These are phyloP conservation scores for Ptiloglossa arizonensis DNA, from an alignment of 1,140 invertebrate genomes.

Conservation along the genomic window DNA sequence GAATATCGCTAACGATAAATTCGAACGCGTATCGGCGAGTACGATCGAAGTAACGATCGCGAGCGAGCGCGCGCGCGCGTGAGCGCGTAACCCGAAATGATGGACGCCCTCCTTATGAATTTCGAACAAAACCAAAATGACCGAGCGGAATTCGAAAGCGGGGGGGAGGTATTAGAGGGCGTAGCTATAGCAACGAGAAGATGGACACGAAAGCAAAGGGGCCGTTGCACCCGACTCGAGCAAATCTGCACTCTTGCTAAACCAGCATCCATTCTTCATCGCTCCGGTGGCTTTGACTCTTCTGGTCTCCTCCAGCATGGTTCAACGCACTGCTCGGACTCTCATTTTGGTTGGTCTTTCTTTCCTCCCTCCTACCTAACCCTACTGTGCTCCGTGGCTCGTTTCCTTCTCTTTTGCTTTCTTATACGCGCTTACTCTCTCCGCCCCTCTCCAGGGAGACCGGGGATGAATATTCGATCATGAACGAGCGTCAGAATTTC, in stretches of 20 bases:
- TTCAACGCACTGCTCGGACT: constrained; percentile 63
- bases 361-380: constrained; percentile 26
- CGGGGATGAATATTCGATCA: constrained; percentile 64
- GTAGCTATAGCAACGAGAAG: constrained; percentile 78
- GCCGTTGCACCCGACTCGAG: constrained; percentile 78
- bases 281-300: constrained; percentile 67
- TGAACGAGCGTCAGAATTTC: constrained; percentile 61
- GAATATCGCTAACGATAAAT: constrained; percentile 1
- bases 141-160: constrained; percentile 52
- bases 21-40: not conserved
- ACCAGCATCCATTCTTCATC: constrained; percentile 79
- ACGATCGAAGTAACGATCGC: constrained; percentile 61
- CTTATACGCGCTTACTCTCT: constrained; percentile 13
- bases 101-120: constrained; percentile 72
- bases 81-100: constrained; percentile 66
- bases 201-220: constrained; percentile 73
- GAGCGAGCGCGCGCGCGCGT: no score
- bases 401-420: constrained; percentile 24
- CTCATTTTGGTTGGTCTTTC: constrained; percentile 51
- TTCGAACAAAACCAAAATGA: constrained; percentile 75
- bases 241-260: constrained; percentile 80
- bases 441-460: constrained; percentile 40
- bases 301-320: constrained; percentile 58
- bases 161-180: constrained; percentile 71
- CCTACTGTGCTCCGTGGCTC: not conserved